Percentiles rank a stretch among this genome's conserved stretches.
phyloP scores from a whole-genome alignment of 2,113 vertebrate species.

The Zeus faber region DNA sequence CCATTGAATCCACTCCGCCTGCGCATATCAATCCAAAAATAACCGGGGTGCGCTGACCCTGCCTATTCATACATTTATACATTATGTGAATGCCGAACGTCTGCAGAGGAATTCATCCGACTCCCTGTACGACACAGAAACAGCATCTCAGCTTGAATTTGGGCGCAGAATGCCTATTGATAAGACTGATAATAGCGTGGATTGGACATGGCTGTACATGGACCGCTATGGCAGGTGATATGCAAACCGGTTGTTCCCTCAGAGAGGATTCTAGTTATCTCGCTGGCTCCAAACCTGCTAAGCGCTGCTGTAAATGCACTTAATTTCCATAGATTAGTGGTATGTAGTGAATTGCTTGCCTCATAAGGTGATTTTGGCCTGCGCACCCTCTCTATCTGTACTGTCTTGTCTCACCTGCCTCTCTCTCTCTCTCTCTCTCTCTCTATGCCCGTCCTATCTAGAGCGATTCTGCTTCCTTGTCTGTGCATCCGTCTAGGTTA shows the following conservation, averaged over 20 bases:
- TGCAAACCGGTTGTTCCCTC: constrained; percentile 35
- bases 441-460: background rate
- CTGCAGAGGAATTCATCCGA: too few relatives aligned
- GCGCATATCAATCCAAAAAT: too few relatives aligned
- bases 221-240: constrained; percentile 33
- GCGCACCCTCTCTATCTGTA: background rate
- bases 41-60: too few relatives aligned
- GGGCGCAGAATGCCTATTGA: constrained; percentile 5
- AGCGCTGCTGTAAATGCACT: constrained; percentile 20
- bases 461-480: background rate
- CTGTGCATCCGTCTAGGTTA: constrained; percentile 2
- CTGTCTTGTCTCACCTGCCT: background rate
- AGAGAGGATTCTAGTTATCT: background rate
- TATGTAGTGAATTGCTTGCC: constrained; percentile 30
- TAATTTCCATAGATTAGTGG: constrained; percentile 47
- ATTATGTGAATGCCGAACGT: too few relatives aligned
- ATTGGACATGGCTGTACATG: constrained; percentile 8
- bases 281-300: constrained; percentile 13
- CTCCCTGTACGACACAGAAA: background rate
- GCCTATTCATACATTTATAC: too few relatives aligned
- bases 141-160: constrained; percentile 1
- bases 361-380: constrained; percentile 41
- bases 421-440: background rate
- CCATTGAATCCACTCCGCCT: too few relatives aligned
- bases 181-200: too few relatives aligned